Percentiles rank a stretch among this genome's conserved stretches.
Conservation (phyloP, 2,113 vertebrate genomes). For the Triplophysa tibetana region DNA sequence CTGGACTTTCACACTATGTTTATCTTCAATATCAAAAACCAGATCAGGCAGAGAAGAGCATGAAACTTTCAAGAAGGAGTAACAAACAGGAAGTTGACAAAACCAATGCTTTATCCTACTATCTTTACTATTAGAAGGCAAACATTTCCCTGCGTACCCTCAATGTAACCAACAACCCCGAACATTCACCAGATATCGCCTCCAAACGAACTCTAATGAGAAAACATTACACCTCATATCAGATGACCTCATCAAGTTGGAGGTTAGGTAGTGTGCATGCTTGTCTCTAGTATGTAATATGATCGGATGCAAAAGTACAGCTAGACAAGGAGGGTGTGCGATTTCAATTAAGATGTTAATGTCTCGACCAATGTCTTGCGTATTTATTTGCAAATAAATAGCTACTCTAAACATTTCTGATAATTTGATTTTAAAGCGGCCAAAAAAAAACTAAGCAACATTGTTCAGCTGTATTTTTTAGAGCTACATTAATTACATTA, state of each 20-base stretch:
- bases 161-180: no score
- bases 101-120: no score
- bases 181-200: background rate
- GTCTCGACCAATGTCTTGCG: background rate
- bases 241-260: background rate
- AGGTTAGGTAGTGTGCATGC: constrained; percentile 17
- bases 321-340: background rate
- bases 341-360: background rate
- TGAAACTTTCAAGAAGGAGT: background rate
- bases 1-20: no score
- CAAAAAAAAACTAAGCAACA: constrained; percentile 1
- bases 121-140: no score
- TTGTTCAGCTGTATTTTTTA: background rate
- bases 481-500: background rate
- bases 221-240: constrained; percentile 27
- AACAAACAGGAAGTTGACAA: background rate
- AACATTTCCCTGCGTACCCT: no score
- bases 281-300: constrained; percentile 11
- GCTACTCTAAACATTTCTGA: background rate
- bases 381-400: background rate
- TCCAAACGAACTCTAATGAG: constrained; percentile 6
- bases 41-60: no score
- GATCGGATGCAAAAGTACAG: constrained; percentile 5
- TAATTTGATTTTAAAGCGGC: background rate
- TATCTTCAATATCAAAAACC: no score